Evolutionary conservation across 2,888 invertebrate genomes (phyloP).

Genomic region (Magallana nippona): DNA sequence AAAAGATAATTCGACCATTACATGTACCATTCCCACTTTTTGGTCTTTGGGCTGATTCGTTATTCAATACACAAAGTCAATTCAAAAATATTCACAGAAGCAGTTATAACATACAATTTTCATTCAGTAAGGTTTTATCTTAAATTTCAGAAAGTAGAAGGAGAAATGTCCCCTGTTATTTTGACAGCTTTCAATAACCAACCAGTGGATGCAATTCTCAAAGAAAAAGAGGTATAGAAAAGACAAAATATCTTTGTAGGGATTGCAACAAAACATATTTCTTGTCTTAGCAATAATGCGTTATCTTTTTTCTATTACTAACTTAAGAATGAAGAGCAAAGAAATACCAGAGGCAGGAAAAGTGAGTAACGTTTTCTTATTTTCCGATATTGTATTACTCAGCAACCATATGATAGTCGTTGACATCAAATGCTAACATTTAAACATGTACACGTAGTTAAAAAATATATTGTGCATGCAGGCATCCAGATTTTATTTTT

Average conservation of each 20-base stretch:
- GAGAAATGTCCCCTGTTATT: not conserved
- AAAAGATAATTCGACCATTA: not conserved
- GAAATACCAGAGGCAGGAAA: not conserved
- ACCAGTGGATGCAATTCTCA: not conserved
- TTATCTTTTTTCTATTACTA: too few relatives aligned
- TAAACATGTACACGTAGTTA: too few relatives aligned
- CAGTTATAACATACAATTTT: too few relatives aligned
- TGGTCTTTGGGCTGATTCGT: not conserved
- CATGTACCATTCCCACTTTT: not conserved
- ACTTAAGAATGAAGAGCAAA: not conserved
- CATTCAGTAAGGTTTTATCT: not conserved
- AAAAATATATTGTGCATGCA: too few relatives aligned
- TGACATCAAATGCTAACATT: too few relatives aligned
- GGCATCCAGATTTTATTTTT: too few relatives aligned
- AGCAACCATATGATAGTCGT: not conserved
- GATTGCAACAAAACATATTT: too few relatives aligned
- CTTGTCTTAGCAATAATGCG: too few relatives aligned
- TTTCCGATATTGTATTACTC: not conserved
- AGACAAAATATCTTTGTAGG: too few relatives aligned
- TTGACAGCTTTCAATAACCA: constrained; percentile 7
- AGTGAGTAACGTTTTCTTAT: not conserved
- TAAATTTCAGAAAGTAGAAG: not conserved
- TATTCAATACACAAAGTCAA: not conserved
- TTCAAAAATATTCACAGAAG: too few relatives aligned
- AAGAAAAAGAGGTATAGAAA: constrained; percentile 6